These are phyloP conservation scores for Drosophila prosaltans DNA, from an alignment of 1,140 invertebrate genomes.

Conservation along the genomic window DNA sequence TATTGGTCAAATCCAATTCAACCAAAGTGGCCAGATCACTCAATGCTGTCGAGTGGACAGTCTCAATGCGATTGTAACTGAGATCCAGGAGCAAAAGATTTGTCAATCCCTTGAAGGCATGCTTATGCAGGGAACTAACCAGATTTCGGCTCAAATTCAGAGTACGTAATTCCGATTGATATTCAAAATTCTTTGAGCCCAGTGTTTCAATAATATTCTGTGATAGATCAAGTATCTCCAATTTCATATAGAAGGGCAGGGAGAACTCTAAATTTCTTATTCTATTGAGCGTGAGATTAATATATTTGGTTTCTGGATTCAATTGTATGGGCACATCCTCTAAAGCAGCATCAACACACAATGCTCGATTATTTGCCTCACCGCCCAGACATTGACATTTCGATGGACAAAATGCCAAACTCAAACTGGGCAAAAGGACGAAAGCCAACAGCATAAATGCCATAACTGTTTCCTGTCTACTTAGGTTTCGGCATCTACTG, in stretches of 20 bases:
- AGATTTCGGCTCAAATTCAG: conserved; percentile 91
- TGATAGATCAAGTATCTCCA: conserved; percentile 91
- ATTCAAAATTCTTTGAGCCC: conserved; percentile 91
- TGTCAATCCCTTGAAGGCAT: conserved; percentile 89
- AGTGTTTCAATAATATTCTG: conserved; percentile 90
- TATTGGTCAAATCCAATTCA: conserved; percentile 89
- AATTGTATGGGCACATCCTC: conserved; percentile 94
- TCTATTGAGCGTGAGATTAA: conserved; percentile 90
- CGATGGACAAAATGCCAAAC: conserved; percentile 89
- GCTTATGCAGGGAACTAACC: conserved; percentile 88
- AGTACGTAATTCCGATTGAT: conserved; percentile 87
- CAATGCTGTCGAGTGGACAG: conserved; percentile 88
- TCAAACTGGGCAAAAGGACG: conserved; percentile 56
- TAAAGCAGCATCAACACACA: conserved; percentile 89
- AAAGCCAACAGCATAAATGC: conserved; percentile 36
- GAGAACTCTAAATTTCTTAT: conserved; percentile 89
- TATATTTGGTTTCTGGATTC: conserved; percentile 91
- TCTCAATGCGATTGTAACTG: conserved; percentile 90
- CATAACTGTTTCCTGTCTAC: conserved; percentile 14
- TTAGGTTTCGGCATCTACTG: conserved; percentile 37
- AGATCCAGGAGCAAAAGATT: conserved; percentile 88
- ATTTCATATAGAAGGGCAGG: conserved; percentile 90
- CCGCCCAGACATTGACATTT: conserved; percentile 88
- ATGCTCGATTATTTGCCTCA: conserved; percentile 89
- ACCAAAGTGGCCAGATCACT: conserved; percentile 88